phyloP scores from a whole-genome alignment of 1,140 invertebrate genomes.

The Scaptomyza pallida region DNA sequence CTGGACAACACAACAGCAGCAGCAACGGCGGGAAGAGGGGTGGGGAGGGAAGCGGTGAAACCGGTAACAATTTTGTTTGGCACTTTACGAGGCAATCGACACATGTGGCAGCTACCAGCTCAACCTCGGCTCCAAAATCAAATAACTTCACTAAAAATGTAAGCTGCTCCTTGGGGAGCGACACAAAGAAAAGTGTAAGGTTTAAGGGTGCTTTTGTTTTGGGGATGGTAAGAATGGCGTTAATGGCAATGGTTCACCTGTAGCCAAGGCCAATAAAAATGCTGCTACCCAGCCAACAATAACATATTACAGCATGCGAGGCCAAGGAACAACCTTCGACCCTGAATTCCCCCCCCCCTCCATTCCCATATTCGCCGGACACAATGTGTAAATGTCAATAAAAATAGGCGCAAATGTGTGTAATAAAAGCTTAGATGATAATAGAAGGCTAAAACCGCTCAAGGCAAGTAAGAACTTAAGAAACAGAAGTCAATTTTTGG shows the following conservation, averaged over 20 bases:
- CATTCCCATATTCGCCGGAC: slow-evolving; percentile 23
- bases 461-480: slow-evolving; percentile 11
- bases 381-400: slow-evolving; percentile 70
- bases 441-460: background rate
- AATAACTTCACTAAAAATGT: slow-evolving; percentile 65
- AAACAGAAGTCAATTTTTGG: no score
- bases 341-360: background rate
- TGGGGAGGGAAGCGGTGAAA: background rate
- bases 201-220: no score
- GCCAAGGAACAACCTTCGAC: slow-evolving; percentile 52
- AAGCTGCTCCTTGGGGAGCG: slow-evolving; percentile 30
- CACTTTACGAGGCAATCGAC: slow-evolving; percentile 55
- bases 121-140: slow-evolving; percentile 42
- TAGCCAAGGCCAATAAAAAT: slow-evolving; percentile 66
- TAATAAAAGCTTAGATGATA: slow-evolving; percentile 48
- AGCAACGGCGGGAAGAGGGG: no score
- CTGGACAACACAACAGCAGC: background rate
- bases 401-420: slow-evolving; percentile 39
- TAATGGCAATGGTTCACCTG: slow-evolving; percentile 62
- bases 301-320: slow-evolving; percentile 68
- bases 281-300: slow-evolving; percentile 62
- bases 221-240: slow-evolving; percentile 20
- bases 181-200: no score
- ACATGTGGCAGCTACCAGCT: slow-evolving; percentile 28
- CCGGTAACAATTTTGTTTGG: slow-evolving; percentile 41